Conservation (phyloP, 1,140 invertebrate species). For the Bombus haemorrhoidalis region DNA sequence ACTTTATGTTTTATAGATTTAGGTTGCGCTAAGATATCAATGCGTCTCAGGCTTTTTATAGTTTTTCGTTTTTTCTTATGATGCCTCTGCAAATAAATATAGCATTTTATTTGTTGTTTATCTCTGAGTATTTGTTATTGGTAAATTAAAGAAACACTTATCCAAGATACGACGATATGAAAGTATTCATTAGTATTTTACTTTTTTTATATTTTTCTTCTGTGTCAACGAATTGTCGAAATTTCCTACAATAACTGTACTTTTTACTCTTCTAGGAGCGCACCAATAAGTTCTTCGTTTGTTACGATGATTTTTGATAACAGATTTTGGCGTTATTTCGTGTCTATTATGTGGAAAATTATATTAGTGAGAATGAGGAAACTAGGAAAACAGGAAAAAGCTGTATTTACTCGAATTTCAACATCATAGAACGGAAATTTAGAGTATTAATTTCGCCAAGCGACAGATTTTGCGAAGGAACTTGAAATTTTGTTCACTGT, state of each 20-base stretch:
- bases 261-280: slow-evolving; percentile 38
- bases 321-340: not conserved
- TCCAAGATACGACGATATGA: not conserved
- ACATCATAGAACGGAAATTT: not conserved
- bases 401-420: not conserved
- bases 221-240: not conserved
- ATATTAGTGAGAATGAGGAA: not conserved
- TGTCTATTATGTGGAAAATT: not conserved
- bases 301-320: not conserved
- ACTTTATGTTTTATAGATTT: not conserved
- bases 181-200: not conserved
- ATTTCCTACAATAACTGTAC: not conserved
- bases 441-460: not conserved
- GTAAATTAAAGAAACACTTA: not conserved
- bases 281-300: slow-evolving; percentile 32
- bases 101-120: not conserved
- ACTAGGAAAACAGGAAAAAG: not conserved
- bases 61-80: not conserved
- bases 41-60: not conserved
- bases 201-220: slow-evolving; percentile 8
- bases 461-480: not conserved
- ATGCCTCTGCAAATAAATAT: not conserved
- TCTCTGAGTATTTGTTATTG: not conserved
- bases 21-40: slow-evolving; percentile 29
- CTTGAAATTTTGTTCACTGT: slow-evolving; percentile 23